Evolutionary conservation across 2,113 vertebrate genomes (phyloP).

Genomic region (Parus major): DNA sequence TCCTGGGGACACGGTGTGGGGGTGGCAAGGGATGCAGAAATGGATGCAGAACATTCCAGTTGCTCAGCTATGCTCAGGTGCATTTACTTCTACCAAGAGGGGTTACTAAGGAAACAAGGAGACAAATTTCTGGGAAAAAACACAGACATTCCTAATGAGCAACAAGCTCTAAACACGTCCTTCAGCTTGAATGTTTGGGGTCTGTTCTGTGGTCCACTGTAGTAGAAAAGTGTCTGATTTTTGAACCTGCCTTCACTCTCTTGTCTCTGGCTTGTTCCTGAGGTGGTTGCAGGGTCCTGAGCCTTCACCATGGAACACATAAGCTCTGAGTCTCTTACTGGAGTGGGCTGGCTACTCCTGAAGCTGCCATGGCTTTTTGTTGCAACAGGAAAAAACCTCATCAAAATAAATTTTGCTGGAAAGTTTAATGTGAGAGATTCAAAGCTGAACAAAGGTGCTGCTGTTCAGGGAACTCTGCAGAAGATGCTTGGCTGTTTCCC

Average conservation of each 20-base stretch:
- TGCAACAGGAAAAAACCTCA: background rate
- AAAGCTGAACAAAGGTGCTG: background rate
- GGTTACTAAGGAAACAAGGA: constrained; percentile 54
- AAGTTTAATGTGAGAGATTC: background rate
- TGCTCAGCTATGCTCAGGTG: constrained; percentile 5
- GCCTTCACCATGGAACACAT: background rate
- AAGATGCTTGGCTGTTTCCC: background rate
- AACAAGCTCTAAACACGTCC: background rate
- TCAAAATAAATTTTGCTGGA: background rate
- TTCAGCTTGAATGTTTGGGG: background rate
- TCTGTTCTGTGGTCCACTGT: background rate
- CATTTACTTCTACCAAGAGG: background rate
- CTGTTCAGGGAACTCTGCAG: background rate
- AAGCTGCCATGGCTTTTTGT: background rate
- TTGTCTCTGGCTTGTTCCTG: background rate
- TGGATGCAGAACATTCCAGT: background rate
- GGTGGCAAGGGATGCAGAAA: background rate
- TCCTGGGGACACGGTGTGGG: background rate
- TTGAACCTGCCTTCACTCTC: background rate
- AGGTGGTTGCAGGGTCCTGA: background rate
- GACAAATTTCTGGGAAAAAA: background rate
- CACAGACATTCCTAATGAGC: background rate
- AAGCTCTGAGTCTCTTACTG: background rate
- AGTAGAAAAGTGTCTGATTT: background rate
- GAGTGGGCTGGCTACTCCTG: background rate